Percentiles rank a stretch among this genome's conserved stretches.
Conservation (phyloP, 1,140 invertebrate species). For the Octopus sinensis region DNA sequence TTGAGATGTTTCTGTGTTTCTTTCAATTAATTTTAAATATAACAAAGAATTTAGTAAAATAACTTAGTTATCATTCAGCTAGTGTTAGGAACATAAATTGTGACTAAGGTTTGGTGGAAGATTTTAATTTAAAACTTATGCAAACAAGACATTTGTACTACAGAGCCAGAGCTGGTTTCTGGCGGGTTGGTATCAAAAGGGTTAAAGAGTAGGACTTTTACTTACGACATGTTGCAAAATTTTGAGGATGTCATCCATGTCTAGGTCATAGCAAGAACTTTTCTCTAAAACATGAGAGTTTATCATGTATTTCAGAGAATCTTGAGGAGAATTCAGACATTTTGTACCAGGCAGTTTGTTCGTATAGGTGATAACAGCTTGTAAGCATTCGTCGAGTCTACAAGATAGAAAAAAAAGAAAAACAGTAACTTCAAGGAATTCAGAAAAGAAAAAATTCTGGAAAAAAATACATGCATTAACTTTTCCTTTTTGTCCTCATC, state of each 20-base stretch:
- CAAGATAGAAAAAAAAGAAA: neutral
- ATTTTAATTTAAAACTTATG: too few relatives aligned
- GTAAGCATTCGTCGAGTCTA: conserved; percentile 42
- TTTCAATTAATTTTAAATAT: too few relatives aligned
- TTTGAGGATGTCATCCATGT: conserved; percentile 43
- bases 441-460: neutral
- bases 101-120: too few relatives aligned
- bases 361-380: conserved; percentile 39
- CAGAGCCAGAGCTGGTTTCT: too few relatives aligned
- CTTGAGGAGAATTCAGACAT: conserved; percentile 42
- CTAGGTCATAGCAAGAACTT: conserved; percentile 51
- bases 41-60: too few relatives aligned
- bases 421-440: too few relatives aligned
- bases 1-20: too few relatives aligned
- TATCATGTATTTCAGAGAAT: conserved; percentile 44
- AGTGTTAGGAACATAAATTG: too few relatives aligned
- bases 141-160: too few relatives aligned
- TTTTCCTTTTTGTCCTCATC: too few relatives aligned
- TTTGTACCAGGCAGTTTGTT: conserved; percentile 42
- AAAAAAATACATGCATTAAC: neutral
- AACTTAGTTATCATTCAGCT: too few relatives aligned
- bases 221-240: conserved; percentile 47
- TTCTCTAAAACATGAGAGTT: conserved; percentile 48
- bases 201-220: neutral
- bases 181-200: too few relatives aligned